Percentiles rank a stretch among this genome's conserved stretches.
Conservation (phyloP, 2,888 invertebrate genomes). For the Drosophila subquinaria region DNA sequence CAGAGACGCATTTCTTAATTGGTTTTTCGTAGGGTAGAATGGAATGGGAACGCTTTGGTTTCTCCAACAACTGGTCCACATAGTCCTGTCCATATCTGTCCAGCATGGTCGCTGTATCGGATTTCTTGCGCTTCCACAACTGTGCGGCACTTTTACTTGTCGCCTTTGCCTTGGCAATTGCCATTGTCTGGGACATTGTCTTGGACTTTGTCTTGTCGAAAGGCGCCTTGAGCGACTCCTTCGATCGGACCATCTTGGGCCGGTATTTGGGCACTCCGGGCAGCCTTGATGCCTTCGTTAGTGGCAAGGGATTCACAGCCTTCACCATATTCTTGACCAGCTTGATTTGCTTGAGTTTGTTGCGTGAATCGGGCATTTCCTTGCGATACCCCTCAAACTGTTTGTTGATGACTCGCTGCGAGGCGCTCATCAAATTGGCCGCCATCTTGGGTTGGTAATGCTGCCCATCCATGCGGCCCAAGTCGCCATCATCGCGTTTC, state of each 20-base stretch:
- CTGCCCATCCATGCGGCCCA: conserved; percentile 36
- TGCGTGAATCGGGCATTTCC: neutral
- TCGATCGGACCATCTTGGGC: neutral
- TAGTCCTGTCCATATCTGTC: neutral
- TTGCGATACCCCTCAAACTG: conserved; percentile 25
- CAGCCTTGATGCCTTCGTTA: neutral
- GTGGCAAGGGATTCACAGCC: conserved; percentile 27
- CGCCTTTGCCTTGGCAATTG: neutral
- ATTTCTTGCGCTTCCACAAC: conserved; percentile 7
- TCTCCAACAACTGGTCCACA: neutral
- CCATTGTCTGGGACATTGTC: neutral
- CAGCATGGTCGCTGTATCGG: neutral
- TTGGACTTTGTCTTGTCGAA: neutral
- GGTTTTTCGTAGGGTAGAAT: neutral
- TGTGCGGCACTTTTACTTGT: neutral
- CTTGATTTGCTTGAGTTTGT: neutral
- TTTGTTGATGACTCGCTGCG: conserved; percentile 52
- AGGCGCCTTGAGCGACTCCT: neutral
- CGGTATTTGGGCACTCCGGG: neutral
- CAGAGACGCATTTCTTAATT: neutral
- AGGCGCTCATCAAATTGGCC: conserved; percentile 50
- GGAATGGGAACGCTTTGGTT: neutral
- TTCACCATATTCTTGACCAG: neutral
- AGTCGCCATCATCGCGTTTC: neutral
- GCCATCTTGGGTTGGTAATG: conserved; percentile 20